These are phyloP conservation scores for Ridgeia piscesae DNA, from an alignment of 1,140 invertebrate species.

Conservation along the genomic window DNA sequence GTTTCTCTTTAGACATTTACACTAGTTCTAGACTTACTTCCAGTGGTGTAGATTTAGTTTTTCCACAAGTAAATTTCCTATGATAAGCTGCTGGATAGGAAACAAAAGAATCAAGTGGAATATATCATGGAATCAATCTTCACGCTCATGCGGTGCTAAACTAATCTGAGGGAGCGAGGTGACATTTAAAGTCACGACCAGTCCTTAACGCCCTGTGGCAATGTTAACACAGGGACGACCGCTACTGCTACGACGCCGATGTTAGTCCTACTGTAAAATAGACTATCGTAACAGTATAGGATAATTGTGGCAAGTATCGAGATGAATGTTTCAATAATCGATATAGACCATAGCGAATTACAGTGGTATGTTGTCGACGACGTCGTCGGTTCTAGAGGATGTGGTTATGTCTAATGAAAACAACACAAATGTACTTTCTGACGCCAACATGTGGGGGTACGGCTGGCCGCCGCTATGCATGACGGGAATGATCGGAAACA, in stretches of 20 bases:
- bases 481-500: neutral
- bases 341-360: neutral
- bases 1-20: too few species aligned
- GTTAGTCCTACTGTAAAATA: neutral
- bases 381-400: neutral
- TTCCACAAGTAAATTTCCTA: too few species aligned
- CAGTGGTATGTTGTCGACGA: neutral
- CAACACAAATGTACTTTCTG: neutral
- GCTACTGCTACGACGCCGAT: neutral
- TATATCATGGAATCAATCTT: too few species aligned
- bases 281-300: neutral
- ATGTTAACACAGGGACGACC: neutral
- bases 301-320: neutral
- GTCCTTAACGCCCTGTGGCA: neutral
- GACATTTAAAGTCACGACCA: neutral
- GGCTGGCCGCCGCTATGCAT: neutral
- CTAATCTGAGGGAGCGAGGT: neutral
- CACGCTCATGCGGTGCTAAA: neutral
- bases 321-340: neutral
- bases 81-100: too few species aligned
- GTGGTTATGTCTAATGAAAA: neutral
- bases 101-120: neutral
- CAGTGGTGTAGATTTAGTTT: too few species aligned
- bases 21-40: too few species aligned
- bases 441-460: neutral